Evolutionary conservation across 2,888 invertebrate species (phyloP).

Genomic region (Temnothorax ravouxi): DNA sequence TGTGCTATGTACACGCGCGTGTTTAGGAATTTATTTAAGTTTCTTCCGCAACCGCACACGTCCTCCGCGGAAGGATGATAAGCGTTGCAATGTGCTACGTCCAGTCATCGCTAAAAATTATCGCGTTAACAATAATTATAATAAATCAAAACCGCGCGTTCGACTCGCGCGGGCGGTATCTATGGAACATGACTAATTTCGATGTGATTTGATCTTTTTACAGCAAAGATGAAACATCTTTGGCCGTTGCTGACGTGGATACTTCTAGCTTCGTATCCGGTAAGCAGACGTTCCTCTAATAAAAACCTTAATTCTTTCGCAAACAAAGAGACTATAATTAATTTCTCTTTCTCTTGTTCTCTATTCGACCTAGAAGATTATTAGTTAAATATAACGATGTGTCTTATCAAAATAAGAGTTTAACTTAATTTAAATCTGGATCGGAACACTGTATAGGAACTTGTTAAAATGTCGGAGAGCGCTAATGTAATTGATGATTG

Average conservation of each 20-base stretch:
- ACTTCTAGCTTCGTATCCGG: constrained; percentile 92
- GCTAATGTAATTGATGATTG: neutral
- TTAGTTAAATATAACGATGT: neutral
- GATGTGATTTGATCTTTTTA: constrained; percentile 84
- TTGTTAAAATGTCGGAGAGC: neutral
- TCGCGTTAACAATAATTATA: constrained; percentile 26
- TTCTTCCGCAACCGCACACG: constrained; percentile 19
- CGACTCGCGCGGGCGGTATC: neutral
- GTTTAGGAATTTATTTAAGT: constrained; percentile 48
- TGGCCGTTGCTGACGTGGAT: constrained; percentile 97
- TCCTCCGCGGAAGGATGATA: constrained; percentile 19
- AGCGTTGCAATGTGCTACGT: neutral
- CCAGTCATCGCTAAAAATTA: constrained; percentile 31
- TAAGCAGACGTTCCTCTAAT: constrained; percentile 87
- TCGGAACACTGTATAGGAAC: neutral
- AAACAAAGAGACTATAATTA: neutral
- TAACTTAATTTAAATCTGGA: neutral
- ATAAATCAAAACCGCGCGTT: constrained; percentile 3
- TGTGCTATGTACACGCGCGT: constrained; percentile 10
- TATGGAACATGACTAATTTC: constrained; percentile 8
- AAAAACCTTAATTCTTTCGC: neutral
- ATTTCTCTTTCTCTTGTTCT: neutral
- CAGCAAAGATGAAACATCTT: constrained; percentile 97
- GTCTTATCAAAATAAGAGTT: neutral
- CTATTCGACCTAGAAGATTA: neutral